Evolutionary conservation across 2,113 vertebrate genomes (phyloP).

Genomic region (Crotalus horridus): DNA sequence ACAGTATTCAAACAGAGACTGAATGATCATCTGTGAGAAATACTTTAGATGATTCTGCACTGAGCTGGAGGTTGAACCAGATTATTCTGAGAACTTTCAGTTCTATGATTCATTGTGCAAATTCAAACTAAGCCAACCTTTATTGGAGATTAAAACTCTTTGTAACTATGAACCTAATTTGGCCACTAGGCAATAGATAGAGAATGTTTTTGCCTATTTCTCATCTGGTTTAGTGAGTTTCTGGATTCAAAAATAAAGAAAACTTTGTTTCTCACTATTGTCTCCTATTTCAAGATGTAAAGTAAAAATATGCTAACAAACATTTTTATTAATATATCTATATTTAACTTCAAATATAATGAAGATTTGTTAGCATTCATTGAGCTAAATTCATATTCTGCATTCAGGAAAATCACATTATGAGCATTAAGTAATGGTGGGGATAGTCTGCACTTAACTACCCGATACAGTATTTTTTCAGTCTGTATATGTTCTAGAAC

Average conservation of each 20-base stretch:
- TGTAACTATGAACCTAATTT: background rate
- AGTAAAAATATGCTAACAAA: background rate
- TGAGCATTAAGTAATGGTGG: background rate
- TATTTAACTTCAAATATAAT: background rate
- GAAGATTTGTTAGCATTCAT: background rate
- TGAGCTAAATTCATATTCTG: background rate
- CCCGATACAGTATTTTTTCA: background rate
- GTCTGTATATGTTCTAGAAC: background rate
- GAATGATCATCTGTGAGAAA: background rate
- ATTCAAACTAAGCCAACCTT: background rate
- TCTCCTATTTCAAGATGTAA: background rate
- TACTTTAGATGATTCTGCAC: background rate
- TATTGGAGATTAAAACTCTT: background rate
- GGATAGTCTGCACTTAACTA: background rate
- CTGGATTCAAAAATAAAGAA: background rate
- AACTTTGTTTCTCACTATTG: background rate
- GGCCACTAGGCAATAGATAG: background rate
- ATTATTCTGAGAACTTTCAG: background rate
- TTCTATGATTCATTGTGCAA: background rate
- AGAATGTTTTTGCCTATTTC: background rate
- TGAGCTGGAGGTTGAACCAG: background rate
- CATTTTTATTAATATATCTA: background rate
- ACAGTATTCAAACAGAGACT: background rate
- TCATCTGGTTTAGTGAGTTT: background rate
- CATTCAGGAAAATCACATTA: background rate